Base-by-base conservation (phyloP, 2,797 vertebrate genomes). In the Sebastes taczanowskii region DNA sequence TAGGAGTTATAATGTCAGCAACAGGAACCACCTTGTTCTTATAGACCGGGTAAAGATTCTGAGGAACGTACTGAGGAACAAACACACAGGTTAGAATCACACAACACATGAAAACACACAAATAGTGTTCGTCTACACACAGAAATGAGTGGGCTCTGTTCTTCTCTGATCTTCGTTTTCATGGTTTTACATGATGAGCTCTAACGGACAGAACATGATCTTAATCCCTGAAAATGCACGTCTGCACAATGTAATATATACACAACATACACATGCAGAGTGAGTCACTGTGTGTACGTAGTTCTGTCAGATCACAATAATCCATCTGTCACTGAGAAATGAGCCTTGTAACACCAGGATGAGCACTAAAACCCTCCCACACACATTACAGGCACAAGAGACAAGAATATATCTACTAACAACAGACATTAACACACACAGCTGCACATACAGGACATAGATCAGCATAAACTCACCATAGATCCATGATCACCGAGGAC, bases 401-500 rank as follows among this genome's bases (percentile, higher is more conserved):
- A 23, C 35, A 38, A 67, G n/a, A 56, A 56, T 72, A 32, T 25
- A 49, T 46, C 38, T 18, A 61, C 34, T 8, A 27, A 49, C 14
- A 18, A 29, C 55, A 80, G 11, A 78, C 16, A 46, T 46, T 46
- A 18, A 55, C 27, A 62, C 42, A 35, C 35, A 46, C 13, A 74
- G 1, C 58, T 60, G 6, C 49, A 52, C 20, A n/a, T 3, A 73
- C 60, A 70, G 20, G 0, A 53, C 25, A 67, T 0, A 55, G 8
- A 62, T 5, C 10, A 20, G 5, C 6, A 38, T 38, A 38, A 63
- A 69, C 95, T 95, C 89, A 99, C 98, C 98, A 99, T 99, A 20
- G 96, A 97, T 86, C 98, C 98, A 81, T 99, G 98, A 93, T 99
- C 98, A 6, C 98, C 98, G 74, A 99, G 97, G 89, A 99, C 98